Conservation (phyloP, 1,140 invertebrate species). For the Drosophila fuyamai region DNA sequence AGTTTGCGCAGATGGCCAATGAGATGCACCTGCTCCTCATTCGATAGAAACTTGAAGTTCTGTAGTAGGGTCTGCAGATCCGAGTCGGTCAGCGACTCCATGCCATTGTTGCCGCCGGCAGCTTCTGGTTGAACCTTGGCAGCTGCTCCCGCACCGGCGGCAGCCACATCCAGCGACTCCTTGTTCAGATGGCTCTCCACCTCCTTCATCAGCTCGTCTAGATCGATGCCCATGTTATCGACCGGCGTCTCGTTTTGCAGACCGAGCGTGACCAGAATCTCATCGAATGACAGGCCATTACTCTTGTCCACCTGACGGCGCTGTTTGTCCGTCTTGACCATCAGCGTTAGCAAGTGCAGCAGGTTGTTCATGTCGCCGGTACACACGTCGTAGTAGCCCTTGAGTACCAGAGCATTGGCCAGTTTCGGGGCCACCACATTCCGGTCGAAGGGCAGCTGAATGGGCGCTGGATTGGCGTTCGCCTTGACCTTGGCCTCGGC, state of each 20-base stretch:
- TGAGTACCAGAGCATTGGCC: constrained; percentile 89
- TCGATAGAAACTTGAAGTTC: constrained; percentile 91
- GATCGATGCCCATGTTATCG: constrained; percentile 46
- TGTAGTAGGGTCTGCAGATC: constrained; percentile 91
- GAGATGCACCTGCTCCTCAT: constrained; percentile 91
- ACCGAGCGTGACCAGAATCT: constrained; percentile 27
- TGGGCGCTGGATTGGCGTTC: constrained; percentile 3
- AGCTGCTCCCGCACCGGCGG: background rate
- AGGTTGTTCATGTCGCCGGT: constrained; percentile 91
- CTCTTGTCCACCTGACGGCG: constrained; percentile 29
- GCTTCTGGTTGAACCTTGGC: background rate
- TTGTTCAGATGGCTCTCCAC: constrained; percentile 62
- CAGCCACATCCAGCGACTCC: constrained; percentile 14
- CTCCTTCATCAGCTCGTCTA: constrained; percentile 62
- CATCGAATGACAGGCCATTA: constrained; percentile 36
- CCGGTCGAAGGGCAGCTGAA: constrained; percentile 68
- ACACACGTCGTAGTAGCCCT: constrained; percentile 91
- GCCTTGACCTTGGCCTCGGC: constrained; percentile 18
- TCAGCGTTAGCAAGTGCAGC: constrained; percentile 90
- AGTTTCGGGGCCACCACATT: constrained; percentile 90
- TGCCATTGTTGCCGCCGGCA: constrained; percentile 70
- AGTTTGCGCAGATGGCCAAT: constrained; percentile 92
- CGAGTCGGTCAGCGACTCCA: constrained; percentile 90
- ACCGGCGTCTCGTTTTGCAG: constrained; percentile 1
- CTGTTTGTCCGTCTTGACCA: constrained; percentile 77